A percentile compares a stretch with the other conserved stretches of the same genome.
These are phyloP conservation scores for Eriocheir sinensis DNA, from an alignment of 1,140 invertebrate genomes.

Conservation along the genomic window DNA sequence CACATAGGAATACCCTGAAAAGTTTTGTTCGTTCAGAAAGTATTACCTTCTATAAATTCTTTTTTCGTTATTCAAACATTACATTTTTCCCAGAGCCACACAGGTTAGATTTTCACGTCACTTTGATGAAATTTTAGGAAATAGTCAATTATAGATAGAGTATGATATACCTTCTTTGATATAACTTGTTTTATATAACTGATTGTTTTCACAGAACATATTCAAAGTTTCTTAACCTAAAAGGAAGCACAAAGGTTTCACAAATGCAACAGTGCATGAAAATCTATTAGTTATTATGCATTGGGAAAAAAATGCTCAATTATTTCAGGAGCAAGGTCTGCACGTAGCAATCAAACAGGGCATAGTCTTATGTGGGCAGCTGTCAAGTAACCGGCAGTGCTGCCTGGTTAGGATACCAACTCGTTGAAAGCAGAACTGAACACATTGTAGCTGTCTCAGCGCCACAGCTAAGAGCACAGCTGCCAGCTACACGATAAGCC, in stretches of 20 bases:
- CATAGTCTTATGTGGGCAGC: conserved; percentile 73
- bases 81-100: not conserved
- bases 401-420: conserved; percentile 78
- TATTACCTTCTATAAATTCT: not conserved
- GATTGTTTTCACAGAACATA: conserved; percentile 43
- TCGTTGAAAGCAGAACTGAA: conserved; percentile 78
- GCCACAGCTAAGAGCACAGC: conserved; percentile 75
- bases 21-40: conserved; percentile 28
- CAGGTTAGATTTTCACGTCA: not conserved
- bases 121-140: not conserved
- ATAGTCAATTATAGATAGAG: not conserved
- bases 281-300: conserved; percentile 54
- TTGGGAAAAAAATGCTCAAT: conserved; percentile 69
- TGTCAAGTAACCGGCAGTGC: conserved; percentile 75
- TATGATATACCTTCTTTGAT: not conserved
- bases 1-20: conserved; percentile 70
- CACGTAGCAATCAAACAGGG: conserved; percentile 47
- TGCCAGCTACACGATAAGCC: conserved; percentile 78
- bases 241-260: conserved; percentile 69
- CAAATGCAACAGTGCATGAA: conserved; percentile 67
- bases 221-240: conserved; percentile 63
- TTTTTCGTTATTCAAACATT: conserved; percentile 18
- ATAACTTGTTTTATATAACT: not conserved
- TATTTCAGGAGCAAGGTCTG: conserved; percentile 58
- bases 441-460: conserved; percentile 77